A percentile compares a stretch with the other conserved stretches of the same genome.
These are phyloP conservation scores for Neuroscelio doddi DNA, from an alignment of 2,888 invertebrate genomes.

Conservation along the genomic window DNA sequence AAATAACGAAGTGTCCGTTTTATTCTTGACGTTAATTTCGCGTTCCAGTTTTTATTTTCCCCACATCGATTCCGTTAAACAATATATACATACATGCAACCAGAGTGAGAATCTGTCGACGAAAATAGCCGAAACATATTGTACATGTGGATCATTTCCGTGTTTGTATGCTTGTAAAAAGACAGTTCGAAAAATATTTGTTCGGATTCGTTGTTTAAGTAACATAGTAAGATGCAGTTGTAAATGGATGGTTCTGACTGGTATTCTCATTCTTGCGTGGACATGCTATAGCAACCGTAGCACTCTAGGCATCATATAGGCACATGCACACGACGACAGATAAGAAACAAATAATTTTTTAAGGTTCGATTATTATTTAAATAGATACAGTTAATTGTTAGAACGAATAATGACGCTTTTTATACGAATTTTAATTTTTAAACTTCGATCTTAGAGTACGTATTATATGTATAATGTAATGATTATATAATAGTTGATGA, in stretches of 20 bases:
- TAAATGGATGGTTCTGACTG: constrained; percentile 31
- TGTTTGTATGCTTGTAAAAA: constrained; percentile 31
- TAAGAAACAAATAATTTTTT: constrained; percentile 64
- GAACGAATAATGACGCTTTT: constrained; percentile 70
- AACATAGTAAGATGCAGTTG: background rate
- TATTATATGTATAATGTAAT: constrained; percentile 56
- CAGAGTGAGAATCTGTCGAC: background rate
- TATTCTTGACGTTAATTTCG: constrained; percentile 7
- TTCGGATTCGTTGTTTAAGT: too few relatives aligned
- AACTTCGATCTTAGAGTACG: constrained; percentile 66
- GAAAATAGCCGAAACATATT: constrained; percentile 14
- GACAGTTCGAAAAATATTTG: background rate
- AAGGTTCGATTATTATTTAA: constrained; percentile 67
- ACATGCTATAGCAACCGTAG: constrained; percentile 33
- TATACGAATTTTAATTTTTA: constrained; percentile 72
- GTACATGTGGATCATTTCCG: constrained; percentile 35
- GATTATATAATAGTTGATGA: constrained; percentile 50
- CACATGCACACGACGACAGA: constrained; percentile 32
- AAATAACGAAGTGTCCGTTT: background rate
- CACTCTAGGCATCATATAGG: constrained; percentile 42
- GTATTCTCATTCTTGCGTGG: constrained; percentile 35
- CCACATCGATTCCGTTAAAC: background rate
- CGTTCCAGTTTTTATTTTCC: constrained; percentile 2
- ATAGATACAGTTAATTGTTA: constrained; percentile 65
- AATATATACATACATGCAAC: too few relatives aligned